These are phyloP conservation scores for Conus canariensis DNA, from an alignment of 2,888 invertebrate species.

Conservation along the genomic window DNA sequence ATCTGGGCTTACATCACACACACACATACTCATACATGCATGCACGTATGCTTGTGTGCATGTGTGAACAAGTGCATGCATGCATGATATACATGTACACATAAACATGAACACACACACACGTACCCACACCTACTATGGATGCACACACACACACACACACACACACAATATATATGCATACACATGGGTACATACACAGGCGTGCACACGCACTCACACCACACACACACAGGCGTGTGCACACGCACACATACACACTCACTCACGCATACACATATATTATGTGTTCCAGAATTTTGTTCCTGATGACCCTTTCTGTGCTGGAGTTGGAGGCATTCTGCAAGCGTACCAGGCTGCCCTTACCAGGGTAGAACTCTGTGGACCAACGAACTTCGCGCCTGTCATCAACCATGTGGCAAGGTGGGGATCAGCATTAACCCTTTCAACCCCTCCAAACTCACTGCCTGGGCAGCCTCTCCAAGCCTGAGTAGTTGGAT, in stretches of 20 bases:
- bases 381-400: conserved; percentile 78
- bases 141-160: neutral
- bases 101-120: conserved; percentile 7
- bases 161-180: neutral
- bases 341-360: conserved; percentile 74
- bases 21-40: neutral
- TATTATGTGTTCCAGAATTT: conserved; percentile 78
- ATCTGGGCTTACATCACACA: too few relatives aligned
- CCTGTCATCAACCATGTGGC: conserved; percentile 77
- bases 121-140: too few relatives aligned
- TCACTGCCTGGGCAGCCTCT: neutral
- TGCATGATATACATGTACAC: conserved; percentile 6
- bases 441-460: neutral
- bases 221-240: neutral
- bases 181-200: neutral
- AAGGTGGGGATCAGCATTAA: conserved; percentile 58
- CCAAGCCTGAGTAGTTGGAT: too few relatives aligned
- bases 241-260: neutral
- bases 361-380: conserved; percentile 73
- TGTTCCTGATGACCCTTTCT: conserved; percentile 81
- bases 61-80: neutral
- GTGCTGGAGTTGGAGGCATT: conserved; percentile 75
- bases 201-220: too few relatives aligned
- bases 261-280: neutral
- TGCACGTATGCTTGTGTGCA: neutral